These are phyloP conservation scores for Polydrusus tereticollis DNA, from an alignment of 2,888 invertebrate species.

Conservation along the genomic window DNA sequence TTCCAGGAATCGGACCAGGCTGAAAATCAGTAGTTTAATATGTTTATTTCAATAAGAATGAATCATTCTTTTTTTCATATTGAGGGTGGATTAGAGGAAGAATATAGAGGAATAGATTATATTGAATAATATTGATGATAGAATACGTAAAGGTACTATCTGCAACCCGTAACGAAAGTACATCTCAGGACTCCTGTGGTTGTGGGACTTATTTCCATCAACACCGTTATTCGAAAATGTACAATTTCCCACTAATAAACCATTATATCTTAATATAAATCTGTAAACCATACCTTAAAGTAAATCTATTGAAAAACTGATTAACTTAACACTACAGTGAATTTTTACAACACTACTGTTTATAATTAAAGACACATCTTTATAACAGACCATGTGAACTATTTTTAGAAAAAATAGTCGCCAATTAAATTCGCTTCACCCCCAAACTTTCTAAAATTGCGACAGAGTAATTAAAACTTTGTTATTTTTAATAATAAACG, in stretches of 20 bases:
- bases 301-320: background rate
- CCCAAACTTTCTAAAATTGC: background rate
- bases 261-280: background rate
- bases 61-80: no score
- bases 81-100: no score
- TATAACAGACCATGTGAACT: background rate
- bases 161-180: no score
- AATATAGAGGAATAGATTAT: no score
- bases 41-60: no score
- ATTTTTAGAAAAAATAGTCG: conserved; percentile 9
- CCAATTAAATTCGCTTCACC: conserved; percentile 5
- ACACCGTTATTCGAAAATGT: no score
- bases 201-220: no score
- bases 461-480: conserved; percentile 14
- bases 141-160: no score
- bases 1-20: conserved; percentile 85
- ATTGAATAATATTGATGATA: no score
- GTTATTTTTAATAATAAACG: conserved; percentile 21
- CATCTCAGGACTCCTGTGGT: no score
- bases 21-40: conserved; percentile 61
- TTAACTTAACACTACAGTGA: background rate
- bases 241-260: no score
- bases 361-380: background rate
- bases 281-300: background rate
- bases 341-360: background rate